phyloP scores from a whole-genome alignment of 2,113 vertebrate genomes.

The Lates calcarifer region DNA sequence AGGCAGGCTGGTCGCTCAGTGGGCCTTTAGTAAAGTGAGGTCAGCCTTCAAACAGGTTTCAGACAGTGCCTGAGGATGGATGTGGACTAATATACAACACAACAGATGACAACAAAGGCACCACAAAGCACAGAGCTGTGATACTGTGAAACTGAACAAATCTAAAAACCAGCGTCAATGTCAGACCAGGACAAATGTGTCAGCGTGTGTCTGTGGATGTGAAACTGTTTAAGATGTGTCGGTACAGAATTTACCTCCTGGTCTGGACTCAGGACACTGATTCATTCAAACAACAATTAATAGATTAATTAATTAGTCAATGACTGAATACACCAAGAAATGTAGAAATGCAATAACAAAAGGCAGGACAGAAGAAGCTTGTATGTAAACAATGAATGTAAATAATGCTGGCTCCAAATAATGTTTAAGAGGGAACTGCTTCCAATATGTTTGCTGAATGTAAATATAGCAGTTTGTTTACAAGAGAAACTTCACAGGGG shows the following conservation, averaged over 20 bases:
- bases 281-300: too few relatives aligned
- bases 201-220: neutral
- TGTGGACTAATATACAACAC: neutral
- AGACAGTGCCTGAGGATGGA: neutral
- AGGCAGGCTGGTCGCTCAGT: neutral
- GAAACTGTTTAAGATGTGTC: neutral
- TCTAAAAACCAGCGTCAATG: neutral
- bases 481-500: too few relatives aligned
- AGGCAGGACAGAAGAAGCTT: too few relatives aligned
- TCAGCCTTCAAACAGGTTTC: constrained; percentile 24
- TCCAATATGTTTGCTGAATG: too few relatives aligned
- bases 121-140: neutral
- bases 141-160: neutral
- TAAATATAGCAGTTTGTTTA: too few relatives aligned
- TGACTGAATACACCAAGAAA: too few relatives aligned
- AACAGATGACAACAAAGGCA: neutral
- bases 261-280: neutral
- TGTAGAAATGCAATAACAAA: too few relatives aligned
- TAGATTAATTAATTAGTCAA: too few relatives aligned
- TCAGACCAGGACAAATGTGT: neutral
- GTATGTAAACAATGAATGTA: too few relatives aligned
- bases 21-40: constrained; percentile 15
- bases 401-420: neutral
- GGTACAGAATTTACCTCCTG: neutral
- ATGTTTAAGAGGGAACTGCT: too few relatives aligned